Base-by-base conservation (phyloP, 2,888 invertebrate genomes). In the Acanthosoma haemorrhoidale region DNA sequence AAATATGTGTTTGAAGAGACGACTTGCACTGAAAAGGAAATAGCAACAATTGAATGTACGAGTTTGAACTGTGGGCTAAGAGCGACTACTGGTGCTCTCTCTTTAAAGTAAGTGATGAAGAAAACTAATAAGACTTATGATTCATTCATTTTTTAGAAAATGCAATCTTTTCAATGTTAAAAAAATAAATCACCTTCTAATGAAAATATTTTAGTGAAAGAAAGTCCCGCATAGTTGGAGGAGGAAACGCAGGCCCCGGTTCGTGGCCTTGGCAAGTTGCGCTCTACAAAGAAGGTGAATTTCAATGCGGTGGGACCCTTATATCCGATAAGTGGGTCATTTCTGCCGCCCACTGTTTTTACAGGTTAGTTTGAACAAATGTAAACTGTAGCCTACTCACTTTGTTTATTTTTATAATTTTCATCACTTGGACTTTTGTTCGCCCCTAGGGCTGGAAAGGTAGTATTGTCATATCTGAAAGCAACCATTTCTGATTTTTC, bases 241-340 rank as follows among this genome's bases (percentile, higher is more conserved):
- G 91, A 73, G 87, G 85, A 68, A 90, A 90, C 78, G 87, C 90
- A 41, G 85, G 86, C 66, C 85, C 88, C 8, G 91, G 91, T 75
- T 87, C 90, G 31, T 91, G 91, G 90, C 91, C 91, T 3, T 91
- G 91, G 91, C 90, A 90, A 82, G 90, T 90, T n/a, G 91, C 91
- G 38, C 83, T 91, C 21, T 91, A 91, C 81, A 88, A 89, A 77
- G 90, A 91, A 80, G 91, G 91, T 0, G 89, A 90, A 80, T 91
- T 90, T 82, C 91, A 91, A 80, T 91, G 91, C 78, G 91, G 91
- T 18, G 91, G 87, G 18, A 90, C 90, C 2, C 83, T 91, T 58
- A 83, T 91, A 74, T 84, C 86, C 13, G 83, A 85, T 70, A 83
- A 84, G 76, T 91, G 91, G 90, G 84, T 91, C 63, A 82, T 91